Base-by-base conservation (phyloP, 23 tunicate species). In the Aplidium turbinatum region DNA sequence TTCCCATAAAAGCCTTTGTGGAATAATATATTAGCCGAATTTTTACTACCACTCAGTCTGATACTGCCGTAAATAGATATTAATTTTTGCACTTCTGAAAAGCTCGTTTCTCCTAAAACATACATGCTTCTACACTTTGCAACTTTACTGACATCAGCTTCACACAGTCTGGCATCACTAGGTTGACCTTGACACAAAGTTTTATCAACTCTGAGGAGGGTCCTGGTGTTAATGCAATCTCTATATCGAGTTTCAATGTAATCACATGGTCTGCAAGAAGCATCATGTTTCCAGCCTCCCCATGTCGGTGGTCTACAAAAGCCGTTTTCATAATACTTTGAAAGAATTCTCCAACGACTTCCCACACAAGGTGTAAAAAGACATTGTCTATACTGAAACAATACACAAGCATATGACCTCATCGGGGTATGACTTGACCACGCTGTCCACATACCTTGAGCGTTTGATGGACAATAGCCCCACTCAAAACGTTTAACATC, bases 321-420 rank as follows among this genome's bases (percentile, higher is more conserved):
- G 4, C 5, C 24, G 38, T 65, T 48, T 9, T 9, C 26, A 36
- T 58, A 70, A 2, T 39, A 20, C 23, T 48, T 24, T 7, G 4
- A 29, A 22, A 4, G 3, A 4, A 70, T 4, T 29, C 76, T 27
- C 76, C 76, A 70, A 5, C 35, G 20, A 4, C 31, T 9, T 3
- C 76, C 76, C 5, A 23, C 11, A 31, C 76, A 70, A 4, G 76
- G 58, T 31, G 58, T n/a, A 47, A 70, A 25, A 35, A 70, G 47
- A 27, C 76, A 70, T 3, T 28, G 18, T 7, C 76, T 58, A 2
- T 23, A 22, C 26, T 70, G 58, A 48, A 70, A 47, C 36, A 47
- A 29, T 18, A 70, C 4, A 25, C 58, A 47, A 24, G 26, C 33
- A 7, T 35, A 35, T 28, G 76, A 25, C 23, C 76, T 47, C 18